These are phyloP conservation scores for Carapus acus DNA, from an alignment of 2,797 vertebrate genomes.

Conservation along the genomic window DNA sequence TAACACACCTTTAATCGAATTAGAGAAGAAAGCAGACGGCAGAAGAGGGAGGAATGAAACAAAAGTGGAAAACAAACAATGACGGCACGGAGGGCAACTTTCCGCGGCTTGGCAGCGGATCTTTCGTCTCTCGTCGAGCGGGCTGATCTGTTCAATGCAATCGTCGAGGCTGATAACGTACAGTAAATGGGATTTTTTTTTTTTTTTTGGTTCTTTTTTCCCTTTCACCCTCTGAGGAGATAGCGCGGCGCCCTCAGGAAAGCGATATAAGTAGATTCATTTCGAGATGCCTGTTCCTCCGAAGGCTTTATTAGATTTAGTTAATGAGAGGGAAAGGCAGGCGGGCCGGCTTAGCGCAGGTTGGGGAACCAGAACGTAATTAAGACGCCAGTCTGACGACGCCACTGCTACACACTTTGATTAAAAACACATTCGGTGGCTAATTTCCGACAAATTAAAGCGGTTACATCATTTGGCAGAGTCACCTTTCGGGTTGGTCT, in stretches of 20 bases:
- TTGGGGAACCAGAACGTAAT: constrained; percentile 71
- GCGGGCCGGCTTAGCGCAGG: constrained; percentile 59
- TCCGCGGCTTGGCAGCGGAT: constrained; percentile 2
- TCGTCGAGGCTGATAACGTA: constrained; percentile 53
- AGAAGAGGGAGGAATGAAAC: constrained; percentile 5
- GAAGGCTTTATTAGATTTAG: constrained; percentile 76
- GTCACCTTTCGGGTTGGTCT: constrained; percentile 55
- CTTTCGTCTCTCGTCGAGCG: constrained; percentile 8
- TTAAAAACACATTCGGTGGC: constrained; percentile 72
- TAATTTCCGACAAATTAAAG: constrained; percentile 70
- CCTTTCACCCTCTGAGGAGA: constrained; percentile 61
- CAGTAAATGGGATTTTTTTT: constrained; percentile 52
- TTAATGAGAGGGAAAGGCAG: constrained; percentile 68
- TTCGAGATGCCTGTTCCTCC: constrained; percentile 72
- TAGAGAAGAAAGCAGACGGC: background rate
- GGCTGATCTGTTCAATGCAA: constrained; percentile 43
- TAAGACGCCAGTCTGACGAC: constrained; percentile 65
- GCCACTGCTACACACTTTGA: constrained; percentile 67
- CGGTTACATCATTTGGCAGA: constrained; percentile 50
- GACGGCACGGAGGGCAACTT: too few species aligned
- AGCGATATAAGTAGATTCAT: constrained; percentile 71
- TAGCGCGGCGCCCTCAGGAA: constrained; percentile 59
- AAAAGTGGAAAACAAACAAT: background rate
- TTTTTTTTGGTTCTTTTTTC: too few species aligned
- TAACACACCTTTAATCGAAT: constrained; percentile 1